A percentile compares a stretch with the other conserved stretches of the same genome.
These are phyloP conservation scores for Chaenogobius annularis DNA, from an alignment of 2,113 vertebrate species.

Conservation along the genomic window DNA sequence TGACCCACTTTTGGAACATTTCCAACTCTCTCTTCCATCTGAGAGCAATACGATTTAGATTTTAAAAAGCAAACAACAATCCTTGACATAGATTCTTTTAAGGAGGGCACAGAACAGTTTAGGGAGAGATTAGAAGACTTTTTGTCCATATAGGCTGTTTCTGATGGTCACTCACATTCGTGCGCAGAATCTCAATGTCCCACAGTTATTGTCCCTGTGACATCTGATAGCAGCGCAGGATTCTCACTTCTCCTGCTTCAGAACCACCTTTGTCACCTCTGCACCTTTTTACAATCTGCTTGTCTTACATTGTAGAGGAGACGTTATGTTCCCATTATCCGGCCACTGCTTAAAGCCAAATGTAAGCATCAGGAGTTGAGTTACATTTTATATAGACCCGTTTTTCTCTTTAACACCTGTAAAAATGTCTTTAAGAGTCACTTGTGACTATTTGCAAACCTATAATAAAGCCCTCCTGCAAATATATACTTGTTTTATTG, in stretches of 20 bases:
- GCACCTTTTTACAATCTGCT: not conserved
- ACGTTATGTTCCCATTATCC: constrained; percentile 20
- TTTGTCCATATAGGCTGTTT: constrained; percentile 54
- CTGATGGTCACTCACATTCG: constrained; percentile 44
- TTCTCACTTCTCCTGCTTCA: not conserved
- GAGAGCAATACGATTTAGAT: constrained; percentile 43
- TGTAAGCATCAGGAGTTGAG: not conserved
- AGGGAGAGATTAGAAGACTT: constrained; percentile 62
- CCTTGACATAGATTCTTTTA: constrained; percentile 37
- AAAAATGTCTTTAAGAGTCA: not conserved
- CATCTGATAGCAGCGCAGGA: constrained; percentile 20
- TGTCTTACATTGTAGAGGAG: constrained; percentile 4
- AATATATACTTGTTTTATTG: not conserved
- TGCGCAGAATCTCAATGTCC: constrained; percentile 52
- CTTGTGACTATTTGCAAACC: not conserved
- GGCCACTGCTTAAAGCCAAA: constrained; percentile 1
- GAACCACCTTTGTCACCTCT: constrained; percentile 27
- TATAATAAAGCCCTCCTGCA: not conserved
- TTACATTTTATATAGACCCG: not conserved
- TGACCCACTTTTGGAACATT: constrained; percentile 29
- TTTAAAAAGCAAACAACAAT: constrained; percentile 38
- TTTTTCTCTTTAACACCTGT: not conserved
- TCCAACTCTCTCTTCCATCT: constrained; percentile 45
- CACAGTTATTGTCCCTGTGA: constrained; percentile 38
- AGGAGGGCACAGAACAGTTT: constrained; percentile 37